A percentile compares a stretch with the other conserved stretches of the same genome.
Conservation (phyloP, 2,113 vertebrate species). For the Apteryx mantelli region DNA sequence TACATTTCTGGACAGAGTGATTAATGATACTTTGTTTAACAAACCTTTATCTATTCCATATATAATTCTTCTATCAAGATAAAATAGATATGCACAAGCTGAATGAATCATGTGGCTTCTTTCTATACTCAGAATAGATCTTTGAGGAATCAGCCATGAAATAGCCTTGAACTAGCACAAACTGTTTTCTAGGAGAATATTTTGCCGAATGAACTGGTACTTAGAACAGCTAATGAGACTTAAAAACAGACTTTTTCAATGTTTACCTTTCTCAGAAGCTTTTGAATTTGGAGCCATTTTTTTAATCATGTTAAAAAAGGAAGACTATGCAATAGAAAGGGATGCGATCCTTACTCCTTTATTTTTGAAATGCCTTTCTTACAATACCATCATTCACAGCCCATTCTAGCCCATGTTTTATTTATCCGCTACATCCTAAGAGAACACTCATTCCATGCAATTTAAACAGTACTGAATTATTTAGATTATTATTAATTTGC, state of each 20-base stretch:
- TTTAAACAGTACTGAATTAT: constrained; percentile 38
- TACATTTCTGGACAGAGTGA: constrained; percentile 73
- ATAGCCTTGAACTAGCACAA: constrained; percentile 26
- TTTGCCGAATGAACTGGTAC: constrained; percentile 48
- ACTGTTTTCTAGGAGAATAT: constrained; percentile 30
- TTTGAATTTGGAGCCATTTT: not conserved
- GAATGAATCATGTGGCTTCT: constrained; percentile 57
- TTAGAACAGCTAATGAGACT: constrained; percentile 14
- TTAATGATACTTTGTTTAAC: constrained; percentile 76
- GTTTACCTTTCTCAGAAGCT: not conserved
- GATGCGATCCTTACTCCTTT: not conserved
- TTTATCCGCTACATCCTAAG: constrained; percentile 32
- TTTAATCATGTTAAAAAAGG: not conserved
- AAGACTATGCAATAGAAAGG: not conserved
- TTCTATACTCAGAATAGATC: constrained; percentile 50
- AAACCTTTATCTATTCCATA: constrained; percentile 64
- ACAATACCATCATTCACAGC: constrained; percentile 47
- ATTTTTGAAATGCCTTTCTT: not conserved
- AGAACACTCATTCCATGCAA: not conserved
- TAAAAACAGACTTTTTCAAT: not conserved
- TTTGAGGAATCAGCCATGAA: constrained; percentile 58
- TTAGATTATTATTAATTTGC: constrained; percentile 49
- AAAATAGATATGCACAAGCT: constrained; percentile 57
- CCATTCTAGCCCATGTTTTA: constrained; percentile 42
- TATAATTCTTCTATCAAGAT: constrained; percentile 48